Evolutionary conservation across 2,888 invertebrate genomes (phyloP).

Genomic region (Dinocampus coccinellae): DNA sequence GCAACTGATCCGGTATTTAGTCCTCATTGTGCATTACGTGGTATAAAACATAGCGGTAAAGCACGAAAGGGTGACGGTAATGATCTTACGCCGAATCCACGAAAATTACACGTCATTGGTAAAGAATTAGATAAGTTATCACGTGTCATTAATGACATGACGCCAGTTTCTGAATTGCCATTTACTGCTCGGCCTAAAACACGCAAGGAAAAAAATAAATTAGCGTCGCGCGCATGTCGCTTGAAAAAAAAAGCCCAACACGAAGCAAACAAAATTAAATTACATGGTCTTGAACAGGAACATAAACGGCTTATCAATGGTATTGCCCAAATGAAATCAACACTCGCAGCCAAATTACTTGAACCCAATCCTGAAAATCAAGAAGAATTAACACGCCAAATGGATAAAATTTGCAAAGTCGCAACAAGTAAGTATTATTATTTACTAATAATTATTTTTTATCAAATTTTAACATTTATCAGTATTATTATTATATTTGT

Average conservation of each 20-base stretch:
- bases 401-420: slow-evolving; percentile 78
- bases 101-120: slow-evolving; percentile 91
- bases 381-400: slow-evolving; percentile 79
- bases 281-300: slow-evolving; percentile 93
- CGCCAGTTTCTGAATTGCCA: slow-evolving; percentile 93
- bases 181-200: slow-evolving; percentile 90
- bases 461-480: background rate
- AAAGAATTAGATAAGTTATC: slow-evolving; percentile 92
- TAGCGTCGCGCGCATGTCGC: slow-evolving; percentile 96
- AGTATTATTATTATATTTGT: slow-evolving; percentile 22
- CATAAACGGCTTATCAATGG: slow-evolving; percentile 87
- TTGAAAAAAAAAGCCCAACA: slow-evolving; percentile 99
- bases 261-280: slow-evolving; percentile 97
- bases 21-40: slow-evolving; percentile 89
- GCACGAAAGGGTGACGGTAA: slow-evolving; percentile 97
- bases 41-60: slow-evolving; percentile 92
- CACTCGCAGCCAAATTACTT: slow-evolving; percentile 77
- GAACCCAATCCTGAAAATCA: slow-evolving; percentile 72
- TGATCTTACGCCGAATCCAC: slow-evolving; percentile 94
- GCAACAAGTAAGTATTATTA: slow-evolving; percentile 78
- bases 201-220: slow-evolving; percentile 97
- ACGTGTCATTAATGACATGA: slow-evolving; percentile 94
- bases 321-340: slow-evolving; percentile 82
- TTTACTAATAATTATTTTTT: background rate
- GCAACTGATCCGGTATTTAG: slow-evolving; percentile 97